Evolutionary conservation across 2,113 vertebrate genomes (phyloP).

Genomic region (Mirza zaza): DNA sequence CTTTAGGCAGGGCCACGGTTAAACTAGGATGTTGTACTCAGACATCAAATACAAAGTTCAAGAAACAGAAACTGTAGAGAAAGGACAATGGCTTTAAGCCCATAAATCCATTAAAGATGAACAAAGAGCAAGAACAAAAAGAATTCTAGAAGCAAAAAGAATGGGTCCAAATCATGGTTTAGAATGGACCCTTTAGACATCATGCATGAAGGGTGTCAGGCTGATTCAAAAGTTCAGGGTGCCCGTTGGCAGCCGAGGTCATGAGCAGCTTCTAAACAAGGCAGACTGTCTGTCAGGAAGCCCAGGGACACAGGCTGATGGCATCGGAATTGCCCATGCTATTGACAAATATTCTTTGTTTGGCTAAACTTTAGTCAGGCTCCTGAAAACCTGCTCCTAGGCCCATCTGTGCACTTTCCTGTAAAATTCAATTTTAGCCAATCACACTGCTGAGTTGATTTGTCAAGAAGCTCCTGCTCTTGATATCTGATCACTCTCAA

Average conservation of each 20-base stretch:
- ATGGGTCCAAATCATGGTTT: background rate
- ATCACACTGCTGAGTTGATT: background rate
- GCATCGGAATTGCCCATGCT: background rate
- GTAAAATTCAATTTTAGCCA: background rate
- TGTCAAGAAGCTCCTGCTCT: background rate
- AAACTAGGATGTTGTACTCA: background rate
- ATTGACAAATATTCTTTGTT: background rate
- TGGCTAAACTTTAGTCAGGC: background rate
- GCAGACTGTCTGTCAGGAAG: rapidly evolving
- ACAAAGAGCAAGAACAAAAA: background rate
- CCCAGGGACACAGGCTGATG: background rate
- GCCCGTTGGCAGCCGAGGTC: no score
- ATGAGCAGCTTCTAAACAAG: background rate
- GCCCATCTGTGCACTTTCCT: background rate
- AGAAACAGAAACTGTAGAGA: background rate
- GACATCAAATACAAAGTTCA: background rate
- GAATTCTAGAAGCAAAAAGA: background rate
- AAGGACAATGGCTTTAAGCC: background rate
- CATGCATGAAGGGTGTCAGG: background rate
- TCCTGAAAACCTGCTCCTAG: background rate
- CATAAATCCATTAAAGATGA: background rate
- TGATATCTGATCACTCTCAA: background rate
- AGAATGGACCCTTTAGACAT: background rate
- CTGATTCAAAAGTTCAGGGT: background rate
- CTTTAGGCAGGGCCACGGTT: background rate